These are phyloP conservation scores for Rhopalosiphum maidis DNA, from an alignment of 1,140 invertebrate species.

Conservation along the genomic window DNA sequence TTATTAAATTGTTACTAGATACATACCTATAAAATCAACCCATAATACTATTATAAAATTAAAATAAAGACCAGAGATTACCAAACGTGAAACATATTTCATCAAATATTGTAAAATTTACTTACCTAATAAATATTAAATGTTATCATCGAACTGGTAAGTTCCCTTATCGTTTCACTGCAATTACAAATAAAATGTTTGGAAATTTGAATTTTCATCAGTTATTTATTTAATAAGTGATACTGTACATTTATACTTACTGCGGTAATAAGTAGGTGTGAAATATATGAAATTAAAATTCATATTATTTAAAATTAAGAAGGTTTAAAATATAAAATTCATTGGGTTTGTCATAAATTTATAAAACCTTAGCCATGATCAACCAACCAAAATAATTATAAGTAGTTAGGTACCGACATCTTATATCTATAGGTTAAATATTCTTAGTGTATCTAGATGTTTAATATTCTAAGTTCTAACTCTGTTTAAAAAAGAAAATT, in stretches of 20 bases:
- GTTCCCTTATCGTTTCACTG: neutral
- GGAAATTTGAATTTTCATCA: neutral
- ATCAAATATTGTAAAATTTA: neutral
- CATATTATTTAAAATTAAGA: too few relatives aligned
- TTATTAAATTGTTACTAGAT: neutral
- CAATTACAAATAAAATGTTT: neutral
- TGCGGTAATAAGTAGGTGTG: too few relatives aligned
- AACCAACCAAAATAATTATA: neutral
- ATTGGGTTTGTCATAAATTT: too few relatives aligned
- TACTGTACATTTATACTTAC: too few relatives aligned
- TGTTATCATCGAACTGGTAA: too few relatives aligned
- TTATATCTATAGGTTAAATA: neutral
- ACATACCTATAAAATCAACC: neutral
- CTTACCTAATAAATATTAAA: too few relatives aligned
- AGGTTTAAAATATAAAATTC: too few relatives aligned
- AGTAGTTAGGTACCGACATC: neutral
- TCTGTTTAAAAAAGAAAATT: neutral
- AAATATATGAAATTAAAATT: too few relatives aligned
- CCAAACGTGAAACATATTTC: too few relatives aligned
- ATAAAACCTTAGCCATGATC: neutral
- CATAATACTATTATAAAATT: neutral
- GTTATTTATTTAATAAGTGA: too few relatives aligned
- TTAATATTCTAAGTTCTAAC: neutral
- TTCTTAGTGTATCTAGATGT: neutral
- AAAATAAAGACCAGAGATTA: too few relatives aligned